Evolutionary conservation across 2,797 vertebrate species (phyloP), one percentile per base, ranked within the genome.

Genomic region (Vipera latastei): DNA sequence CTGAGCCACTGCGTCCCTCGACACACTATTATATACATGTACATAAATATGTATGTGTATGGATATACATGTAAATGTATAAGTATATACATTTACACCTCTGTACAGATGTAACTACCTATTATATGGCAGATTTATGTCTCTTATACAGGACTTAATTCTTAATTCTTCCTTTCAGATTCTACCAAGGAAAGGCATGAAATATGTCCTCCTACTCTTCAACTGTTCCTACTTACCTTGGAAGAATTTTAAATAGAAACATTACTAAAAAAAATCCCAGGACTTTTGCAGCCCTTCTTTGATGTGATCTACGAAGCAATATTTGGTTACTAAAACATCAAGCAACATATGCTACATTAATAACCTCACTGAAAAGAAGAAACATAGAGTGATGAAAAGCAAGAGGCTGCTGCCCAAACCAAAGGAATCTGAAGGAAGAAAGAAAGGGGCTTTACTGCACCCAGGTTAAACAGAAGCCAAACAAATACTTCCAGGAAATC

Each of bases 161-260:
- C 26, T 86, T 61, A 69, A 65, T 2, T 93, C 94, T 95, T 59
- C 73, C 95, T 95, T 95, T 61, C 94, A 65, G 91, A 83, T 78
- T 65, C 51, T 61, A 55, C 48, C n/a, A 12, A 89, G 28, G 3
- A 28, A 59, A 12, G 1, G 8, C n/a, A 20, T 16, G 25, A 91
- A 0, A 78, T 83, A 6, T 25, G 28, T 38, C 65, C 56, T 28
- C 12, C 48, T 63, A 51, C 69, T 65, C 20, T 63, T 56, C 85
- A 38, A 5, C 38, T 88, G 26, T 53, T 73, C 56, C 32, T 9
- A 51, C 48, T 73, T 53, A 73, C 51, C n/a, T 91, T 91, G 65
- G 65, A 89, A 53, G 51, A n/a, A 51, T 83, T 89, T 65, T 61
- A 88, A 83, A 18, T 22, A 38, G 57, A 85, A 73, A 63, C 57